A percentile compares a stretch with the other conserved stretches of the same genome.
phyloP scores from a whole-genome alignment of 2,888 invertebrate genomes.

The Lasioglossum oenotherae region DNA sequence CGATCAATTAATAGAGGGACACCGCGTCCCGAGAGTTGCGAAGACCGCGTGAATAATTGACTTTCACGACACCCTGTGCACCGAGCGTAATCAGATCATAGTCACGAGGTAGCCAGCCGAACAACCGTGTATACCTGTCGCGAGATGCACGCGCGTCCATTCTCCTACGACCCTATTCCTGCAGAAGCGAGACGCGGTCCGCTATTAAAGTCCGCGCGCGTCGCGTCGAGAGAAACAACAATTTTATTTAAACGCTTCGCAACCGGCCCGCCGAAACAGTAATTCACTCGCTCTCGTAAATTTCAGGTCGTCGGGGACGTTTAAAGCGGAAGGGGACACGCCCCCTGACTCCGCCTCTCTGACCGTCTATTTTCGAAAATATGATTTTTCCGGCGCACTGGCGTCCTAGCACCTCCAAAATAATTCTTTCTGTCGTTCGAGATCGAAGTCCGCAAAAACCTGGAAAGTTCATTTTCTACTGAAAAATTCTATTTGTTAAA shows the following conservation, averaged over 20 bases:
- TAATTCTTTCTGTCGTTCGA: too few relatives aligned
- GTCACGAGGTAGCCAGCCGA: slow-evolving; percentile 1
- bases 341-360: slow-evolving; percentile 5
- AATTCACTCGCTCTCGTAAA: slow-evolving; percentile 27
- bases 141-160: slow-evolving; percentile 27
- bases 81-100: not conserved
- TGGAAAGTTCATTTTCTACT: too few relatives aligned
- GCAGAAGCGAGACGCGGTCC: not conserved
- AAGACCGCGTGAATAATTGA: not conserved
- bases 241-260: slow-evolving; percentile 15
- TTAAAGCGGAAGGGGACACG: slow-evolving; percentile 4
- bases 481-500: too few relatives aligned
- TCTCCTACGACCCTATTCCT: slow-evolving; percentile 6
- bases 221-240: slow-evolving; percentile 34
- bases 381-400: slow-evolving; percentile 16
- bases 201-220: slow-evolving; percentile 16
- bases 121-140: not conserved
- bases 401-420: not conserved
- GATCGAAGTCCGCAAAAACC: too few relatives aligned
- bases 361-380: slow-evolving; percentile 47
- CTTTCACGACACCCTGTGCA: not conserved
- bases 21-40: not conserved
- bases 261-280: not conserved
- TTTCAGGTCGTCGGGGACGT: slow-evolving; percentile 44
- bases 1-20: not conserved